Base-by-base conservation (phyloP, 2,113 vertebrate genomes). In the Coregonus clupeaformis region DNA sequence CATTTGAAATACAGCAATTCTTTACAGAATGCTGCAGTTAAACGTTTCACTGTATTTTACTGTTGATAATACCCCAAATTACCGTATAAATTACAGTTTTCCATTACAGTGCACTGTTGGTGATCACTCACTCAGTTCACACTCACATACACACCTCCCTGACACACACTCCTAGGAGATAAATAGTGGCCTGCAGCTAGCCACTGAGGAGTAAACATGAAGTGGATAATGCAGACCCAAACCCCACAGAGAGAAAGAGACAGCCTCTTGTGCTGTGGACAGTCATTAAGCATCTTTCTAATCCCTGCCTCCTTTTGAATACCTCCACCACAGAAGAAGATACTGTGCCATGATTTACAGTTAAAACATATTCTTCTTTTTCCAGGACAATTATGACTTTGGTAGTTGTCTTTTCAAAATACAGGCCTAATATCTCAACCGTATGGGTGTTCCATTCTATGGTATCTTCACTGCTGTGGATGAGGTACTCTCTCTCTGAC, bases 91-190 rank as follows among this genome's bases (percentile, higher is more conserved):
- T 42, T 2, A 42, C 36, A 11, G 36, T 42, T 42, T 42, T 42
- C 36, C 11, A 42, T 42, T 42, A 32, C 32, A 12, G 36, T 42
- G 36, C 36, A 42, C 36, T 42, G 36, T 42, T 42, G 36, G 36
- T 42, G 9, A 42, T 42, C 36, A 42, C 36, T 68, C 80, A 73
- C 74, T 85, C 65, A 68, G 77, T 59, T 70, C 32, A 79, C 45
- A 84, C 64, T 59, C 64, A 76, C 75, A 74, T 20, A 73, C 65
- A 76, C 70, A 49, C 64, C 77, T 75, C 77, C 36, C 68, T 77
- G 82, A 80, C 86, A 86, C 83, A 78, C 67, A 74, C 78, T 83
- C 68, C 78, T 42, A 42, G 36, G 69, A 83, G 85, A 89, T 69
- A 83, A 71, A 84, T 74, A 67, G 57, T 73, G 65, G 77, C 88